Percentiles rank a stretch among this genome's conserved stretches.
These are phyloP conservation scores for Euplagia quadripunctaria DNA, from an alignment of 2,888 invertebrate genomes.

Conservation along the genomic window DNA sequence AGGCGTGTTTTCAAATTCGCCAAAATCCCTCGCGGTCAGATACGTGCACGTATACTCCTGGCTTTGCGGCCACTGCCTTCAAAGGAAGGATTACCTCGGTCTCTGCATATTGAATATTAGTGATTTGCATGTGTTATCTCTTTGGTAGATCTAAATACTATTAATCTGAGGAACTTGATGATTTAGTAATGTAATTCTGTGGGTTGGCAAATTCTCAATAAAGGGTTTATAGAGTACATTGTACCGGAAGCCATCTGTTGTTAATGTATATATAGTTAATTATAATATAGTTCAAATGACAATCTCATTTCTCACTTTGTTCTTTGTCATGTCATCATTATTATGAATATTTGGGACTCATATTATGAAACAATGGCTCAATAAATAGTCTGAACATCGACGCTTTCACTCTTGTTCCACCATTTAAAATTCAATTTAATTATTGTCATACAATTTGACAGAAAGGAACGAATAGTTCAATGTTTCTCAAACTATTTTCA, in stretches of 20 bases:
- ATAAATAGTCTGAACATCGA: too few species aligned
- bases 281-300: background rate
- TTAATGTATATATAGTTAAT: background rate
- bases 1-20: conserved; percentile 9
- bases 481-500: conserved; percentile 38
- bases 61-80: conserved; percentile 19
- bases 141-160: conserved; percentile 23
- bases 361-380: too few species aligned
- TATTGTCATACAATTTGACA: conserved; percentile 31
- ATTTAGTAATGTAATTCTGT: conserved; percentile 21
- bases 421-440: background rate
- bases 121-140: conserved; percentile 43
- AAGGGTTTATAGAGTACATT: background rate
- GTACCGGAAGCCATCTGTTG: background rate
- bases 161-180: conserved; percentile 22
- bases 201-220: background rate
- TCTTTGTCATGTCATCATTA: too few species aligned
- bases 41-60: background rate
- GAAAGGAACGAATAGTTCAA: conserved; percentile 24
- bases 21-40: conserved; percentile 17
- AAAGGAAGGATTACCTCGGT: conserved; percentile 44
- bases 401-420: too few species aligned
- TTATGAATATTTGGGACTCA: too few species aligned
- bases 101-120: conserved; percentile 46
- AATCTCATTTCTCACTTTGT: background rate